Base-by-base conservation (phyloP, 2,113 vertebrate species). In the Podocnemis expansa region DNA sequence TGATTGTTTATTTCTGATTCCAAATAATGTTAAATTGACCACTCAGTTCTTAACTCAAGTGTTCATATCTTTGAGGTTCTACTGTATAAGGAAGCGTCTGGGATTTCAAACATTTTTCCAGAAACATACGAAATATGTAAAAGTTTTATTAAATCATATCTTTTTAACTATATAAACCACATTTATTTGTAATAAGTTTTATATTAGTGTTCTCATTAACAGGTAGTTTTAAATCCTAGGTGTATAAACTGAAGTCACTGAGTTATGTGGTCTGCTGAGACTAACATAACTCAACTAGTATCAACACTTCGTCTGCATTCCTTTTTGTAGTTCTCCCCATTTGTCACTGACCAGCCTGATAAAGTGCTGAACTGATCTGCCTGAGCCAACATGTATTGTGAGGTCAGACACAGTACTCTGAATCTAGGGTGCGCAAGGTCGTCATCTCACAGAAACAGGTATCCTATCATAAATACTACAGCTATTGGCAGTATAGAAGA, bases 261-360 rank as follows among this genome's bases (percentile, higher is more conserved):
- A 82, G 47, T 10, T 84, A 54, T 12, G 38, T 4, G n/a, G 10
- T 83, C 17, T 82, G 38, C 16, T 1, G 6, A 76, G 9, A 45
- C 3, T 4, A 70, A 7, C 78, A 58, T 27, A 43, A 3, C 2
- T 0, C 1, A 56, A 0, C 2, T 19, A 76, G 25, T 8, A 24
- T 5, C 29, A 82, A n/a, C n/a, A n/a, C n/a, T n/a, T n/a, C n/a
- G n/a, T 51, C 22, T 5, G 19, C 12, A 29, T 10, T 54, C 14
- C 2, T 1, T 0, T 13, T 80, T 55, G 12, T 8, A 52, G 25
- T 3, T 93, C 55, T 52, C 51, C 49, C 51, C 51, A n/a, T 38
- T 70, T 70, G n/a, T 19, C 60, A 67, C n/a, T 67, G n/a, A 31
- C 60, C 16, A 67, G 34, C 8, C 34, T 67, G 31, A 67, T 17